Percentiles rank a stretch among this genome's conserved stretches.
Evolutionary conservation across 2,113 vertebrate species (phyloP).

Genomic region (Gasterosteus nipponicus): DNA sequence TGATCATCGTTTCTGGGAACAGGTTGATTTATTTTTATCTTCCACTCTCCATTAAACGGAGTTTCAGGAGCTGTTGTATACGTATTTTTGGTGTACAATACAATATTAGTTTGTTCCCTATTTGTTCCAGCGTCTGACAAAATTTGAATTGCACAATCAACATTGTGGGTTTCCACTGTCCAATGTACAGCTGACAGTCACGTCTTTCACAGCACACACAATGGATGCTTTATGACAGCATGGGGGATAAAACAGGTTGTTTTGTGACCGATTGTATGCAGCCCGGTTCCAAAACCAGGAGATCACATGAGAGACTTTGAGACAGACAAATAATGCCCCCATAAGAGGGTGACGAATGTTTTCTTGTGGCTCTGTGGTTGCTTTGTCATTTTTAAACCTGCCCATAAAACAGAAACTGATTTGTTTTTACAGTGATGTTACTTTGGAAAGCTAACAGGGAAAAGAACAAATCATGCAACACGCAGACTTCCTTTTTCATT

Average conservation of each 20-base stretch:
- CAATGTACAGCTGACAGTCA: constrained; percentile 2
- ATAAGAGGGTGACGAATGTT: constrained; percentile 47
- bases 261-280: constrained; percentile 21
- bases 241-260: constrained; percentile 27
- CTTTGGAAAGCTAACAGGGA: constrained; percentile 10
- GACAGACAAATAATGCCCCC: constrained; percentile 26
- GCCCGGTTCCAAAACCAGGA: not conserved
- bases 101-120: not conserved
- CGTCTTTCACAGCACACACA: constrained; percentile 5
- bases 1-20: not conserved
- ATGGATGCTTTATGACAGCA: constrained; percentile 12
- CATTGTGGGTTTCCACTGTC: constrained; percentile 4
- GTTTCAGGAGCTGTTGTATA: not conserved
- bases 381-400: constrained; percentile 43
- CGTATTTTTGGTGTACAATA: not conserved
- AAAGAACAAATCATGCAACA: constrained; percentile 13
- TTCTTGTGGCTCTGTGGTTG: constrained; percentile 9
- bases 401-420: constrained; percentile 19
- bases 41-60: not conserved
- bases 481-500: constrained; percentile 44
- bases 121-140: not conserved
- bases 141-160: constrained; percentile 2
- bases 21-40: not conserved
- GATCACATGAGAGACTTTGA: constrained; percentile 30
- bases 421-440: constrained; percentile 30